A percentile compares a stretch with the other conserved stretches of the same genome.
phyloP scores from a whole-genome alignment of 2,113 vertebrate genomes.

The cattle (Bos taurus) region ARS-UCD2.0 NC_037335.1:47422001-47422500 shows the following conservation, averaged over 20 bases:
- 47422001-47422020: neutral
- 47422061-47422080: neutral
- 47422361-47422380: neutral
- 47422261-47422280: neutral
- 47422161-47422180: neutral
- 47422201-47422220: neutral
- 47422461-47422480: neutral
- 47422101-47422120: neutral
- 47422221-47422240: neutral
- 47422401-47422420: neutral
- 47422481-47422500: neutral
- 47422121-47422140: neutral
- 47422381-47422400: neutral
- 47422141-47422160: neutral
- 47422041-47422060: neutral
- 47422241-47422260: neutral
- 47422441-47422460: neutral
- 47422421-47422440: neutral
- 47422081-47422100: neutral
- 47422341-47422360: neutral
- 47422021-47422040: neutral
- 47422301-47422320: neutral
- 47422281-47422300: neutral
- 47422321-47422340: neutral
- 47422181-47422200: neutral